These are phyloP conservation scores for Dipodomys spectabilis DNA, from an alignment of 2,113 vertebrate genomes.

Conservation along the genomic window DNA sequence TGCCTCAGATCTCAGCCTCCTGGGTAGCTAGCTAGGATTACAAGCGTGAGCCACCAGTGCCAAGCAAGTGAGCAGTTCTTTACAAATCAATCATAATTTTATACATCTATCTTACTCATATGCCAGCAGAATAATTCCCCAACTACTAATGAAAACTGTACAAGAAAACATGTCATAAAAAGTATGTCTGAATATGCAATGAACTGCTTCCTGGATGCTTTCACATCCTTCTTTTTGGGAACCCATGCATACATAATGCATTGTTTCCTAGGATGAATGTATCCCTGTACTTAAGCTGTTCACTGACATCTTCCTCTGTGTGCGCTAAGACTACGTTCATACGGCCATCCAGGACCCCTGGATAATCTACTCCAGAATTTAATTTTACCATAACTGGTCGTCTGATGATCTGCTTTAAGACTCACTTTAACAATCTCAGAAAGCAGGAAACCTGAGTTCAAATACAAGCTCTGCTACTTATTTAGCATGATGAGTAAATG, in stretches of 20 bases:
- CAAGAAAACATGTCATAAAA: conserved; percentile 65
- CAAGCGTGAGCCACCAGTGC: no score
- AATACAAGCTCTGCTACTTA: conserved; percentile 62
- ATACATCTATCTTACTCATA: not conserved
- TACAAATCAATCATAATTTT: conserved; percentile 14
- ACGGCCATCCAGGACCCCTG: conserved; percentile 98
- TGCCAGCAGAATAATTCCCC: conserved; percentile 48
- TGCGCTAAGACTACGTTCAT: conserved; percentile 99
- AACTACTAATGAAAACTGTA: conserved; percentile 41
- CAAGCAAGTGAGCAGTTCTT: no score
- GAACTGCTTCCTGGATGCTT: conserved; percentile 49
- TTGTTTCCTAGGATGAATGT: conserved; percentile 97
- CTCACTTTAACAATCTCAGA: conserved; percentile 32
- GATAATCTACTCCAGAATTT: not conserved
- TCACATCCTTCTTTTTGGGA: conserved; percentile 99
- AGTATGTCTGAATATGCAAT: conserved; percentile 43
- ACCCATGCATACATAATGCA: conserved; percentile 88
- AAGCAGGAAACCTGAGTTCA: conserved; percentile 55
- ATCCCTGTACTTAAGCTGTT: conserved; percentile 98
- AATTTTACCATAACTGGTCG: not conserved
- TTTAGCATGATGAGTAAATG: not conserved
- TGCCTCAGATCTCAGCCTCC: no score
- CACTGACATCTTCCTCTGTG: conserved; percentile 99
- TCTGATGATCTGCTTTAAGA: not conserved
- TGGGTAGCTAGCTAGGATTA: no score